Conservation (phyloP, 2,113 vertebrate species). For the Symphodus melops region DNA sequence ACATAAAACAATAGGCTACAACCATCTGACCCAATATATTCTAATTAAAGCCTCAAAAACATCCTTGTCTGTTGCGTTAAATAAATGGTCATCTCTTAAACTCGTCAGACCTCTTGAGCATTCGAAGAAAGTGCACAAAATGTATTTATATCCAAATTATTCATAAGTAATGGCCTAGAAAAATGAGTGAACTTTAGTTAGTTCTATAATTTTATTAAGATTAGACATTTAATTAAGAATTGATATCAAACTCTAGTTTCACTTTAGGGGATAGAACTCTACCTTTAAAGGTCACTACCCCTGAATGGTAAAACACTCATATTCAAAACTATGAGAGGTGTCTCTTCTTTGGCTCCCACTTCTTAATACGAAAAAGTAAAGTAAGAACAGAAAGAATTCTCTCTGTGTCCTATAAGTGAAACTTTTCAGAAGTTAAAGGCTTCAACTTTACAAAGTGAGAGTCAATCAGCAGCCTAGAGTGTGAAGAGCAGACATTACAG, state of each 20-base stretch:
- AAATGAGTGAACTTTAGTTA: neutral
- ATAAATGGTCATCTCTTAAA: too few species aligned
- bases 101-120: too few species aligned
- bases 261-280: neutral
- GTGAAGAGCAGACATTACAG: constrained; percentile 42
- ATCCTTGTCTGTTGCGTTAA: neutral
- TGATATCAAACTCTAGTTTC: neutral
- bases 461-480: constrained; percentile 32
- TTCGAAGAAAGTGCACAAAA: neutral
- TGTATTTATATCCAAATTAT: neutral
- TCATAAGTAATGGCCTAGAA: neutral
- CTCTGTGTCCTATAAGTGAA: constrained; percentile 5
- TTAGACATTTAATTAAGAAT: too few species aligned
- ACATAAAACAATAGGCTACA: neutral
- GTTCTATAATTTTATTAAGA: neutral
- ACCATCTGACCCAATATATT: neutral
- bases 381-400: neutral
- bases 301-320: constrained; percentile 2
- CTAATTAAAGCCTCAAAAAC: neutral
- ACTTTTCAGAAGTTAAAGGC: constrained; percentile 23
- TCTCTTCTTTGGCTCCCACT: neutral
- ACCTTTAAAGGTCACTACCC: constrained; percentile 14
- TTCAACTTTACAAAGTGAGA: constrained; percentile 30
- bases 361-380: neutral
- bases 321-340: neutral